Evolutionary conservation across 2,797 vertebrate genomes (phyloP).

Genomic region (Eurystomus glaucurus): DNA sequence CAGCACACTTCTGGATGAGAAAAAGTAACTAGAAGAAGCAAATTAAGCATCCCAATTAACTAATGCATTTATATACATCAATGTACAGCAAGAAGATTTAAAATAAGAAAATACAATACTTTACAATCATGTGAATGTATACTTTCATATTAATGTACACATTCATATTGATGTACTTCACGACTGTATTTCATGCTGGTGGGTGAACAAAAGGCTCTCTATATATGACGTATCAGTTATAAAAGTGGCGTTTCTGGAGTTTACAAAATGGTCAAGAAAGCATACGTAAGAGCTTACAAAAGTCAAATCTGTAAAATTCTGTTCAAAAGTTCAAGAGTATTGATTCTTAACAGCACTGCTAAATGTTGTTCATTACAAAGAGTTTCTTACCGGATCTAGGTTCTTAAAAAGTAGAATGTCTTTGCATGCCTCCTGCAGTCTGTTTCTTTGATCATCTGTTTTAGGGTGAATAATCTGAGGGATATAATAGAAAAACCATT

Average conservation of each 20-base stretch:
- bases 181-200: background rate
- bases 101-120: background rate
- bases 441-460: constrained; percentile 97
- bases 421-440: constrained; percentile 97
- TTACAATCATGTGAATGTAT: background rate
- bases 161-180: background rate
- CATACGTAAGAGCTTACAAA: background rate
- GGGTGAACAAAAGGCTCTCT: background rate
- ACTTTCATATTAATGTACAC: background rate
- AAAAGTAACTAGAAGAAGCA: background rate
- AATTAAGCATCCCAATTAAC: background rate
- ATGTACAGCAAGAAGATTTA: background rate
- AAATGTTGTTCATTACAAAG: background rate
- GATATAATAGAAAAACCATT: constrained; percentile 35
- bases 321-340: background rate
- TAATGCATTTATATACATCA: background rate
- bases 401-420: constrained; percentile 99
- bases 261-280: background rate
- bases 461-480: constrained; percentile 96
- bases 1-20: background rate
- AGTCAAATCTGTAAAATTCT: background rate
- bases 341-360: background rate
- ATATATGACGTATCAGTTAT: fast-evolving
- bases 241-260: background rate
- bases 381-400: constrained; percentile 92